Conservation (phyloP, 1,140 invertebrate species). For the Penaeus indicus region DNA sequence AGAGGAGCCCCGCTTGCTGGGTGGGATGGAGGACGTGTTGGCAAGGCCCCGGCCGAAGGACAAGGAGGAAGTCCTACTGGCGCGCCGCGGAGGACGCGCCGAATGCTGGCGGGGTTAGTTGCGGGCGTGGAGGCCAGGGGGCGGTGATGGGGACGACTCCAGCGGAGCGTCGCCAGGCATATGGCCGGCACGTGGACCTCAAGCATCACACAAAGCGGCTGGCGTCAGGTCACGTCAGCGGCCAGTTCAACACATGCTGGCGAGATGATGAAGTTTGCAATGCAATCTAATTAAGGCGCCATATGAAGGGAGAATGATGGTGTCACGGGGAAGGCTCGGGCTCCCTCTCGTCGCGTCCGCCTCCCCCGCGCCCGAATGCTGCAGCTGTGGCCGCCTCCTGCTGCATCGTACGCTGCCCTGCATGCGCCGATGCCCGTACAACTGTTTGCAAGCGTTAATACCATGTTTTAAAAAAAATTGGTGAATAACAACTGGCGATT, state of each 20-base stretch:
- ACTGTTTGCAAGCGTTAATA: slow-evolving; percentile 22
- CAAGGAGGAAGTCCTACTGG: not conserved
- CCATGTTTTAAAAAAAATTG: slow-evolving; percentile 6
- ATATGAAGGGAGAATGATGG: slow-evolving; percentile 3
- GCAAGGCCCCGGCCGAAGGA: not conserved
- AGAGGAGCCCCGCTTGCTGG: not conserved
- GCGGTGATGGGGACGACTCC: slow-evolving; percentile 8
- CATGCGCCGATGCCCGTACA: not conserved
- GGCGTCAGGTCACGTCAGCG: slow-evolving; percentile 33
- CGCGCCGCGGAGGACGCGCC: not conserved
- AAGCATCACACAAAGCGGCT: slow-evolving; percentile 28
- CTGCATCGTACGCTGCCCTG: not conserved
- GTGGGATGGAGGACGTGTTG: not conserved
- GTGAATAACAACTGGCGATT: slow-evolving; percentile 28
- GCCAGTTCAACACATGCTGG: slow-evolving; percentile 1
- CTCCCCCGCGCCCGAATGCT: slow-evolving; percentile 6
- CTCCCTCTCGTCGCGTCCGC: slow-evolving; percentile 10
- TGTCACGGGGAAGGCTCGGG: not conserved
- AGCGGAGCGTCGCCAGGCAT: slow-evolving; percentile 8
- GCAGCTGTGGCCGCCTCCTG: not conserved
- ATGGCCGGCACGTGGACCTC: slow-evolving; percentile 36
- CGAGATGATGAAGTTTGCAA: slow-evolving; percentile 48
- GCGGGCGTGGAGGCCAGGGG: not conserved
- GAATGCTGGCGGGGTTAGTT: not conserved
- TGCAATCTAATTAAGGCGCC: slow-evolving; percentile 47